Percentiles rank a stretch among this genome's conserved stretches.
phyloP scores from a whole-genome alignment of 2,797 vertebrate genomes.

The Salmo trutta region DNA sequence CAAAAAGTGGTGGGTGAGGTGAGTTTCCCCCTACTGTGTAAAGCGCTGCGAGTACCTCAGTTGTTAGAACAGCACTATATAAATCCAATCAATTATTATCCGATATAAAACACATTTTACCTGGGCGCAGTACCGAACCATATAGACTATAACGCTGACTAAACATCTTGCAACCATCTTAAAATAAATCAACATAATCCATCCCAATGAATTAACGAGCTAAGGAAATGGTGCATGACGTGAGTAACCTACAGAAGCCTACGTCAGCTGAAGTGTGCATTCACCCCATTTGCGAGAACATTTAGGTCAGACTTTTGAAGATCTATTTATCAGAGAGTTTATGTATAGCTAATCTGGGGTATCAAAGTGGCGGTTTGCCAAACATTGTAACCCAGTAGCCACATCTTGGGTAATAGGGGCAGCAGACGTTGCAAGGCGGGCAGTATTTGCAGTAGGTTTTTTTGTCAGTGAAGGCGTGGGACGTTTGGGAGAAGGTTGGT shows the following conservation, averaged over 20 bases:
- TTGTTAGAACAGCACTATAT: too few species aligned
- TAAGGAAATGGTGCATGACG: background rate
- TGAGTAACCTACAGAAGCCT: background rate
- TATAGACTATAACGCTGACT: background rate
- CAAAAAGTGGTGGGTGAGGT: too few species aligned
- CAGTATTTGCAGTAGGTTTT: background rate
- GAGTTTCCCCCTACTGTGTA: too few species aligned
- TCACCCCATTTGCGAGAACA: background rate
- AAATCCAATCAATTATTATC: too few species aligned
- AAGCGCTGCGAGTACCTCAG: too few species aligned
- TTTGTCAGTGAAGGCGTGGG: slow-evolving; percentile 28
- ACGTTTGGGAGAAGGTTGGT: slow-evolving; percentile 32
- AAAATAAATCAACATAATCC: background rate
- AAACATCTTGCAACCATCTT: background rate
- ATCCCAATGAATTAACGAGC: background rate
- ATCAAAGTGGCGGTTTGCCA: background rate
- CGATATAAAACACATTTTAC: too few species aligned
- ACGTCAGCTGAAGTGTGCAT: background rate
- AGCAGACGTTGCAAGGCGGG: background rate
- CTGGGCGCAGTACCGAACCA: too few species aligned
- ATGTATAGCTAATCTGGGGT: background rate
- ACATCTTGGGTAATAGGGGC: background rate
- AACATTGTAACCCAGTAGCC: background rate
- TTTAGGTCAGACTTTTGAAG: background rate
- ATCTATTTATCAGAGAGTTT: background rate